phyloP scores from a whole-genome alignment of 2,888 invertebrate genomes.

The Stenolophus ochropezus region DNA sequence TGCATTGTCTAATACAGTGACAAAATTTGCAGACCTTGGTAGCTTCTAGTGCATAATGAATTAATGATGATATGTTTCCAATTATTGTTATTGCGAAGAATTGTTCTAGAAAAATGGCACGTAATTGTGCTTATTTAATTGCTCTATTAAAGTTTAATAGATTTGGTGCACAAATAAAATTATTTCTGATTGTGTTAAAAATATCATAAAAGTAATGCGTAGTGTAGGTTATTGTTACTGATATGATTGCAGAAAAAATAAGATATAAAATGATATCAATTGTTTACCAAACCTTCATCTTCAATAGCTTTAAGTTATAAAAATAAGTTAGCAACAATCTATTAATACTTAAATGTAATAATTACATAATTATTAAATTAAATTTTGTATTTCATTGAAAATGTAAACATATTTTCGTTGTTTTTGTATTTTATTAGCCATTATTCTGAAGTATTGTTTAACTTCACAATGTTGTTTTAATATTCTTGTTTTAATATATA shows the following conservation, averaged over 20 bases:
- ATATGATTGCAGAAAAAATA: not conserved
- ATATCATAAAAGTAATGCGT: not conserved
- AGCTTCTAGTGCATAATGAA: not conserved
- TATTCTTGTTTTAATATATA: too few relatives aligned
- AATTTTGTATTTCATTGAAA: not conserved
- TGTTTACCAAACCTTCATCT: not conserved
- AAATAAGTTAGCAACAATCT: not conserved
- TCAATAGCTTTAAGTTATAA: not conserved
- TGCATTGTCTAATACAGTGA: not conserved
- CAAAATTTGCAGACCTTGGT: not conserved
- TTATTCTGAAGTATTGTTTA: too few relatives aligned
- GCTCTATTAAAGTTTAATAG: not conserved
- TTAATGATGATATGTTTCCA: not conserved
- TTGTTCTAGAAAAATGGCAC: constrained; percentile 1
- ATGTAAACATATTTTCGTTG: too few relatives aligned
- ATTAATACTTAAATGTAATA: not conserved
- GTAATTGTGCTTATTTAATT: not conserved
- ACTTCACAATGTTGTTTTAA: too few relatives aligned
- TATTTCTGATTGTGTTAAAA: not conserved
- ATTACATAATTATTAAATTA: not conserved
- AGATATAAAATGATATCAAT: not conserved
- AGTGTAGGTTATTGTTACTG: not conserved
- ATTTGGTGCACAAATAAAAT: not conserved
- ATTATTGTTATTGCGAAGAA: not conserved
- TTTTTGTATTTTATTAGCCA: too few relatives aligned